Base-by-base conservation (phyloP, 2,888 invertebrate species). In the Lasioglossum oenotherae region DNA sequence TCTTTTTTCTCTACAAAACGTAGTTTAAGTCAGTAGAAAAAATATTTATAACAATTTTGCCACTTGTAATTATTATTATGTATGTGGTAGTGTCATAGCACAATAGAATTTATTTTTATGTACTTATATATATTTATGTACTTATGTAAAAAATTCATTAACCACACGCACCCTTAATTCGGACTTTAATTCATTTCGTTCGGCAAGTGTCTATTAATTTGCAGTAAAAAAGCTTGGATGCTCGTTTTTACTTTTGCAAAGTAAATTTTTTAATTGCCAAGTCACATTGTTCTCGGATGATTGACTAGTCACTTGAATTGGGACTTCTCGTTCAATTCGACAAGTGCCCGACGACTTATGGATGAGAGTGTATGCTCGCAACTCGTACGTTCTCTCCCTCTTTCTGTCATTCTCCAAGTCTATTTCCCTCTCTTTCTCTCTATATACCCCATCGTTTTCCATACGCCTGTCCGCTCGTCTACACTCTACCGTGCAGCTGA, bases 351-450 rank as follows among this genome's bases (percentile, higher is more conserved):
- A 38, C 23, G 23, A 71, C 41, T 71, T 71, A n/a, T 71, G 71
- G 71, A 38, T 2, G 38, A 14, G 38, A n/a, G 10, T 71, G 69
- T 71, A 71, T n/a, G 57, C 38, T 64, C 75, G 60, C 81, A 75
- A 78, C 74, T 84, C 76, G 82, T 82, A 64, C 23, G 38, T 31
- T 57, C 79, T 16, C 31, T 23, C 2, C 10, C 31, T 69, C 60
- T 44, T 14, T 44, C 75, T 1, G 35, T 35, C 38, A 10, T 19
- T 60, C 71, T 41, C 64, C 64, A n/a, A 4, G 1, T 69, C 16
- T 10, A 23, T 44, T 16, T 23, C 60, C 2, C 6, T 27, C 76
- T 35, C 4, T 23, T 16, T 46, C 71, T 35, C 60, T 57, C 74
- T 31, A 64, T 49, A 4, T 38, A 35, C 8, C 38, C 23, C 38